Base-by-base conservation (phyloP, 2,888 invertebrate genomes). In the Poecilus cupreus region DNA sequence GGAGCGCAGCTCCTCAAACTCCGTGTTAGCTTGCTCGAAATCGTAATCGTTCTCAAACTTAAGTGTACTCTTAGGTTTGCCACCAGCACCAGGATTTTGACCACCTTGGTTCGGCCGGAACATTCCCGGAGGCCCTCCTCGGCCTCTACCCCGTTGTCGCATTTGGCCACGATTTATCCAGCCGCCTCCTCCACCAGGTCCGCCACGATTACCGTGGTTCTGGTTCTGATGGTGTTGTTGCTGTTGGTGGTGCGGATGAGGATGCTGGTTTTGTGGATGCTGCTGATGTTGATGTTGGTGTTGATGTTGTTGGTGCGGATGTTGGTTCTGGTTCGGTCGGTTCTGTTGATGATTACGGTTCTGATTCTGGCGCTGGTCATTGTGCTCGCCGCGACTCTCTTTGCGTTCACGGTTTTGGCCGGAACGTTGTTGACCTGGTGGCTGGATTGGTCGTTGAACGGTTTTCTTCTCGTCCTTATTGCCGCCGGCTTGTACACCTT, bases 21-120 rank as follows among this genome's bases (percentile, higher is more conserved):
- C 95, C 49, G 96, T 97, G 89, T 99, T 99, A 82, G 98, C 98
- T 89, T 97, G 96, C 90, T 99, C 99, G 88, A 99, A 99, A 90
- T 99, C 99, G 88, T 97, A 99, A 88, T 99, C 99, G 85, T 95
- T 96, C 84, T 98, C 98, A 89, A 98, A 98, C 89, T 97, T 97
- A 84, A 98, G 92, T 11, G 94, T 94, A 86, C 93, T 94, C 88
- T 94, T 94, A 84, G 92, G 88, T 84, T 91, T 91, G 49, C 85
- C 86, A 37, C 83, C 82, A 75, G 83, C 18, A 32, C 84, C 83
- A 82, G 82, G 81, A 81, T 84, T 54, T 20, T 11, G 77, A 10
- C 49, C 77, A 24, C 75, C 83, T 54, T 80, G 81, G 3, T 54
- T 76, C 8, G 54, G 76, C 70, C 76, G 80, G 77, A 78, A 82